phyloP scores from a whole-genome alignment of 2,113 vertebrate genomes.

The Poicephalus gulielmi region DNA sequence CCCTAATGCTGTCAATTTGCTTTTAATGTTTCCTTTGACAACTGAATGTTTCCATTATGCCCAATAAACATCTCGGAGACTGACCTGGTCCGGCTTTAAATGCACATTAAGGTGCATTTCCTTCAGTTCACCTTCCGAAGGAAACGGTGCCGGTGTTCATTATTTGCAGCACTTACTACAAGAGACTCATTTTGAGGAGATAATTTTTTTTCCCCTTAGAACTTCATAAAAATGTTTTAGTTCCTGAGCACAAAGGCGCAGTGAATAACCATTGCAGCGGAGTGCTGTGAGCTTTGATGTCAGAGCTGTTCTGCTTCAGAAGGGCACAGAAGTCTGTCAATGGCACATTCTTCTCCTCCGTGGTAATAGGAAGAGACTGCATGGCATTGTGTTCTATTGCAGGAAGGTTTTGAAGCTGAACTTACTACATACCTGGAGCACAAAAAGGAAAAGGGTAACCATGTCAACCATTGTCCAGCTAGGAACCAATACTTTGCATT shows the following conservation, averaged over 20 bases:
- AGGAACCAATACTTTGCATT: not conserved
- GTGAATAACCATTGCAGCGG: not conserved
- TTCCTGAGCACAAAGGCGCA: not conserved
- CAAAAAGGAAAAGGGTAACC: not conserved
- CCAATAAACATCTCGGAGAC: not conserved
- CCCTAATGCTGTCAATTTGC: not conserved
- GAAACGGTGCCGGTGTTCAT: not conserved
- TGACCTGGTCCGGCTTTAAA: not conserved
- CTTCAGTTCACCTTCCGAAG: not conserved
- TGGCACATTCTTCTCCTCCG: not conserved
- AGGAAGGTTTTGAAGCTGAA: not conserved
- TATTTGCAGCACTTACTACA: constrained; percentile 25
- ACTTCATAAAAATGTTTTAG: constrained; percentile 8
- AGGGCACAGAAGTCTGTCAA: not conserved
- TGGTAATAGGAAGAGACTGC: not conserved
- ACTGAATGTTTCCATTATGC: not conserved
- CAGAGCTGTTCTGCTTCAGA: not conserved
- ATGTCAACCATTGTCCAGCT: not conserved
- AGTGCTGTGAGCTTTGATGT: constrained; percentile 22
- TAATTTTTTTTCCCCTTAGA: constrained; percentile 6
- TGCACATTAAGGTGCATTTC: not conserved
- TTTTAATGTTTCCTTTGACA: not conserved
- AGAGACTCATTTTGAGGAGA: constrained; percentile 24
- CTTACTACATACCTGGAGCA: not conserved
- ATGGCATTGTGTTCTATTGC: not conserved